Base-by-base conservation (phyloP, 2,113 vertebrate species). In the Hoplias malabaricus region DNA sequence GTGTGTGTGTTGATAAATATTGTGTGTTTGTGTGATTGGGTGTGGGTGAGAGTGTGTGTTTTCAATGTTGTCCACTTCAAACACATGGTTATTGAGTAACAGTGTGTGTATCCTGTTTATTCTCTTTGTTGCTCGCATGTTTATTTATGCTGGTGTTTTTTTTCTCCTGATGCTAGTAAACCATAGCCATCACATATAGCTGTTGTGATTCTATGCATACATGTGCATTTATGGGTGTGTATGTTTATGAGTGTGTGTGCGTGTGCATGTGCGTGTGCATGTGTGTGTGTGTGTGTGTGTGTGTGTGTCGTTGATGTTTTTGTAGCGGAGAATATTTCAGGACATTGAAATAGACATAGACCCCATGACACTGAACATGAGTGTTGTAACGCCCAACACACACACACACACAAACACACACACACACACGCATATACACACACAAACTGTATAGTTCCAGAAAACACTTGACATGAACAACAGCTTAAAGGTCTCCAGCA, bases 241-340 rank as follows among this genome's bases (percentile, higher is more conserved):
- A n/a, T 50, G 81, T 2, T 23, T 89, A 88, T 88, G 86, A 84
- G 84, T 83, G 88, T 90, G 88, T 91, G 84, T 8, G 34, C 89
- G 88, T 88, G 87, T 85, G 82, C 83, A 88, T 90, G 87, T 90
- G 46, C 9, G 46, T 50, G 19, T 50, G 46, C 21, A 21, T 21
- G 48, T 53, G 48, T 50, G 48, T n/a, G 48, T 6, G 48, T 50
- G 19, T 50, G 48, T 50, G 81, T 2, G 23, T 89, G 88, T 88
- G 86, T 84, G 84, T 83, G 88, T 90, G 88, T 91, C n/a, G n/a
- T n/a, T n/a, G n/a, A n/a, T n/a, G n/a, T n/a, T n/a, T 2, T 46
- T 46, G 43, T 48, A 48, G 43, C 16, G 25, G 38, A 76, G 23
- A 38, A n/a, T 56, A 67, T 59, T 65, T 53, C 48, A 27, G 33